A percentile compares a stretch with the other conserved stretches of the same genome.
Conservation (phyloP, 2,888 invertebrate species). For the Brachylomia viminalis region DNA sequence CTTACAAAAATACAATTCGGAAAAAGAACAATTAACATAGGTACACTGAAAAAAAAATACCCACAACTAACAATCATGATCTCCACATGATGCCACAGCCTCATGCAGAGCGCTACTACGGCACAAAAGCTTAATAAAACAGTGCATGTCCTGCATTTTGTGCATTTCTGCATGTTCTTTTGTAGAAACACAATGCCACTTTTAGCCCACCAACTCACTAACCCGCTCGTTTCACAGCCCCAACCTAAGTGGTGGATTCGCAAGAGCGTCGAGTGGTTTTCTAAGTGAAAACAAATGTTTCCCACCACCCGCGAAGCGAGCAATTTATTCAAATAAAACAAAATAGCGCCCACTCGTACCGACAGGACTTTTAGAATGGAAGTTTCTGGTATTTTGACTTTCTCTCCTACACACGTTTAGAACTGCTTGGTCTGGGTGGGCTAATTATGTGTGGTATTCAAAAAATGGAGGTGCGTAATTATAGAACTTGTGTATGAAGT, state of each 20-base stretch:
- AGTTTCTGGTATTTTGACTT: slow-evolving; percentile 52
- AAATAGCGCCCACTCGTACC: slow-evolving; percentile 65
- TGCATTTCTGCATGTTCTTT: neutral
- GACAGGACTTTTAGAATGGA: slow-evolving; percentile 52
- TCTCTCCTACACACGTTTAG: neutral
- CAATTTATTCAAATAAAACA: slow-evolving; percentile 81
- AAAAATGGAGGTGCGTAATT: neutral
- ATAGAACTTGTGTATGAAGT: neutral
- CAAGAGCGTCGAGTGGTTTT: slow-evolving; percentile 74
- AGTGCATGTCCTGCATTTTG: neutral
- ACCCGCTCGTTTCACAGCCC: slow-evolving; percentile 57
- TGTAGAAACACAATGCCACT: neutral
- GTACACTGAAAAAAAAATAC: too few species aligned
- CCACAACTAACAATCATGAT: too few species aligned
- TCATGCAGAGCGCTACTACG: neutral
- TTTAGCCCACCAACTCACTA: neutral
- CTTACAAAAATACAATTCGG: too few species aligned
- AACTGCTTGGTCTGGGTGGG: neutral
- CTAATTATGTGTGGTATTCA: neutral
- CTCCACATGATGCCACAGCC: too few species aligned
- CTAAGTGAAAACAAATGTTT: slow-evolving; percentile 83
- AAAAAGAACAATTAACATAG: too few species aligned
- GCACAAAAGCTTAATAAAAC: neutral
- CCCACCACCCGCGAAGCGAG: slow-evolving; percentile 71
- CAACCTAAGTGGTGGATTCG: slow-evolving; percentile 68